A percentile compares a stretch with the other conserved stretches of the same genome.
These are phyloP conservation scores for Leucoma salicis DNA, from an alignment of 2,888 invertebrate genomes.

Conservation along the genomic window DNA sequence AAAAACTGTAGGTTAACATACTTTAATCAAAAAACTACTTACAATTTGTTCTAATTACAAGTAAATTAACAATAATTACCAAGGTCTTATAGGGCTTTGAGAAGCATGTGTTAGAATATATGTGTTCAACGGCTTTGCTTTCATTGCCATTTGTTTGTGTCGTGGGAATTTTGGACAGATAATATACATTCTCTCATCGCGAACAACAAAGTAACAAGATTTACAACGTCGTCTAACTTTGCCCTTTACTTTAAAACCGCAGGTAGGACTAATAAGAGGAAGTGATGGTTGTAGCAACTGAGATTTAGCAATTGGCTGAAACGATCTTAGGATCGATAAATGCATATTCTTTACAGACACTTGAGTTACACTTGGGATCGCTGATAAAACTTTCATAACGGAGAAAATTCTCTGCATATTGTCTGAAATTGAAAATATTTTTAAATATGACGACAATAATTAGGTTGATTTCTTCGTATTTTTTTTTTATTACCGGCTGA, in stretches of 20 bases:
- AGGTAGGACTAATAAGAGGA: constrained; percentile 51
- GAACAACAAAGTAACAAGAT: constrained; percentile 88
- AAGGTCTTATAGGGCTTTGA: constrained; percentile 78
- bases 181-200: constrained; percentile 86
- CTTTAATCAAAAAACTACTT: neutral
- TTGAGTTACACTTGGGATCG: constrained; percentile 26
- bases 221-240: constrained; percentile 87
- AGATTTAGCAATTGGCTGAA: constrained; percentile 39
- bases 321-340: constrained; percentile 43
- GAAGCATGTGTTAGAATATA: constrained; percentile 90
- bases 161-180: constrained; percentile 89
- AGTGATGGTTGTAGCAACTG: constrained; percentile 45
- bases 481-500: too few relatives aligned
- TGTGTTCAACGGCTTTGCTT: constrained; percentile 85
- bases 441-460: neutral
- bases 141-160: constrained; percentile 91
- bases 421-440: constrained; percentile 27
- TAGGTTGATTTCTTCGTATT: too few relatives aligned
- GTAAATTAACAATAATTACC: constrained; percentile 43
- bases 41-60: neutral
- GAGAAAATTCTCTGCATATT: constrained; percentile 54
- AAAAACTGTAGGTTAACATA: neutral
- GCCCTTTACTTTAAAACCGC: constrained; percentile 86
- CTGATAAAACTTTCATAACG: constrained; percentile 41
- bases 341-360: constrained; percentile 7